Percentiles rank a stretch among this genome's conserved stretches.
Evolutionary conservation across 1,140 invertebrate genomes (phyloP).

Genomic region (Samia ricini): DNA sequence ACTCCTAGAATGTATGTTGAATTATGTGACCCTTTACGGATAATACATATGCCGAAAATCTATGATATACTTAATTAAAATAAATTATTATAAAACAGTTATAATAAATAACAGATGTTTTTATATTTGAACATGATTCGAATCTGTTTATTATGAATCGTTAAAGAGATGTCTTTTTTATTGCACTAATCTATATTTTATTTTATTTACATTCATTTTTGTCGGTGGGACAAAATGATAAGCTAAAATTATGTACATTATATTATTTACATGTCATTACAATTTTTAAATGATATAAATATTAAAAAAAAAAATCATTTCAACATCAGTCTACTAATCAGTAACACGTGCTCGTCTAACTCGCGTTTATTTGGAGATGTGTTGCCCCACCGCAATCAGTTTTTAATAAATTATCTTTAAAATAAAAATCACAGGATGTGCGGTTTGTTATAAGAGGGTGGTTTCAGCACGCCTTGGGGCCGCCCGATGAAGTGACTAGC

Average conservation of each 20-base stretch:
- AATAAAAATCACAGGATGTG: conserved; percentile 52
- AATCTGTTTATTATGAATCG: too few relatives aligned
- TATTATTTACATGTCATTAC: conserved; percentile 52
- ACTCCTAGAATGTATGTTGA: not conserved
- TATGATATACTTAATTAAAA: too few relatives aligned
- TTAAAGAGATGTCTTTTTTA: not conserved
- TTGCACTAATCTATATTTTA: not conserved
- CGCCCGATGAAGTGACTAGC: conserved; percentile 54
- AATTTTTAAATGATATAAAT: conserved; percentile 51
- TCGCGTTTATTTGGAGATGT: conserved; percentile 17
- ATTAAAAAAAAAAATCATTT: conserved; percentile 43
- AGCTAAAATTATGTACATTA: conserved; percentile 60
- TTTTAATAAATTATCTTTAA: conserved; percentile 14
- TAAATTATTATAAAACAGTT: too few relatives aligned
- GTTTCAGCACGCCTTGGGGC: conserved; percentile 54
- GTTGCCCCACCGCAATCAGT: conserved; percentile 13
- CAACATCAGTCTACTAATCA: conserved; percentile 41
- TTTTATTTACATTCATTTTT: conserved; percentile 24
- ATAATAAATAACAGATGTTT: too few relatives aligned
- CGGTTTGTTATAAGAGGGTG: conserved; percentile 32
- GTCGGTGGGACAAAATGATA: conserved; percentile 66
- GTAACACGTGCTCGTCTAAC: conserved; percentile 25
- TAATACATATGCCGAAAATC: too few relatives aligned
- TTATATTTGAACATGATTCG: too few relatives aligned
- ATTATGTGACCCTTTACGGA: too few relatives aligned